Conservation (phyloP, 2,888 invertebrate species). For the Petrolisthes cinctipes region DNA sequence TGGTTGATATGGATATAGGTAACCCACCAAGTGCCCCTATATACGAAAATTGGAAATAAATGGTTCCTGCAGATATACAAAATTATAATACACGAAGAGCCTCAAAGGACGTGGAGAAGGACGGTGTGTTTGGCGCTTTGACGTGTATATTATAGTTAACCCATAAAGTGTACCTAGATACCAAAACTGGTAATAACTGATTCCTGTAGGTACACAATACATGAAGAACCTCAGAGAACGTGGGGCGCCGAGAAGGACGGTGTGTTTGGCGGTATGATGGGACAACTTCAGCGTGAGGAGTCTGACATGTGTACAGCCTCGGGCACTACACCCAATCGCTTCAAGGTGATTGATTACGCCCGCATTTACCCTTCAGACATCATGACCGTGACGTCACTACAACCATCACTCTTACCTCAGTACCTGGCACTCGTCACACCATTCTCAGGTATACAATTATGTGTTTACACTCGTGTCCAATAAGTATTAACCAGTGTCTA, state of each 20-base stretch:
- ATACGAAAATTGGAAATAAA: too few relatives aligned
- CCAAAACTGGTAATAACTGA: not conserved
- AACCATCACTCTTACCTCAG: not conserved
- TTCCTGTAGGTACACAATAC: not conserved
- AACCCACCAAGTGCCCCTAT: too few relatives aligned
- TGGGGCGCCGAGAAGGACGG: not conserved
- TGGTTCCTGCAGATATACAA: too few relatives aligned
- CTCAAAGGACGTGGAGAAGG: too few relatives aligned
- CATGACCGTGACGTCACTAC: not conserved
- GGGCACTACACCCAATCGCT: not conserved
- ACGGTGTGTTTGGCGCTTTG: too few relatives aligned
- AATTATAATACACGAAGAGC: too few relatives aligned
- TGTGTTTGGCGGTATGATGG: not conserved
- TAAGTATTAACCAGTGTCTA: too few relatives aligned
- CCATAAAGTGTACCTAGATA: too few relatives aligned
- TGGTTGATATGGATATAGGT: too few relatives aligned
- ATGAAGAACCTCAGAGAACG: not conserved
- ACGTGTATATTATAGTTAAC: too few relatives aligned
- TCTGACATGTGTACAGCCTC: not conserved
- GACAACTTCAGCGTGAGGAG: not conserved
- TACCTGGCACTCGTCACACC: conserved; percentile 12
- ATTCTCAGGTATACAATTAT: not conserved
- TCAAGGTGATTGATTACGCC: not conserved
- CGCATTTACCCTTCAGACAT: conserved; percentile 10
- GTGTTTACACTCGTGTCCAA: too few relatives aligned